Conservation (phyloP, 2,888 invertebrate genomes). For the Danaus chrysippus region DNA sequence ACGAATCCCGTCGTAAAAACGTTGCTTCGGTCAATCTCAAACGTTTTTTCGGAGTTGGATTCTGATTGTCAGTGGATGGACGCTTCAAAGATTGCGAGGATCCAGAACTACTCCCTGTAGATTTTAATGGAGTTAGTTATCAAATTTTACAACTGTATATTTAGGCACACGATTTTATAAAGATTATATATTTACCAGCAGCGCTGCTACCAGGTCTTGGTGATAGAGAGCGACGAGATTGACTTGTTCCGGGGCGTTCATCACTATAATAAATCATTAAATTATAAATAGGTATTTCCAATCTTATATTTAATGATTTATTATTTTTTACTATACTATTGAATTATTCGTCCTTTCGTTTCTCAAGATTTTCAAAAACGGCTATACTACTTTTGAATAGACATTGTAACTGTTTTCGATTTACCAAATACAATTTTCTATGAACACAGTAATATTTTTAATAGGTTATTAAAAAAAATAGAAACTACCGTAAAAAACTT, state of each 20-base stretch:
- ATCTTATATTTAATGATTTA: too few species aligned
- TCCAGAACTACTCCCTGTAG: constrained; percentile 48
- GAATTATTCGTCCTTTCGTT: too few species aligned
- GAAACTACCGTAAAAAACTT: too few species aligned
- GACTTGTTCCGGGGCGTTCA: constrained; percentile 38
- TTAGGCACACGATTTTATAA: background rate
- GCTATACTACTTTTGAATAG: too few species aligned
- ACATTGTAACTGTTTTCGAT: too few species aligned
- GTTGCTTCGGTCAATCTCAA: constrained; percentile 43
- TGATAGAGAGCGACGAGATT: constrained; percentile 50
- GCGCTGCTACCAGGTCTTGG: constrained; percentile 59
- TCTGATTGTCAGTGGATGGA: constrained; percentile 33
- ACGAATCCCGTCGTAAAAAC: constrained; percentile 51
- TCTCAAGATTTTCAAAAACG: too few species aligned
- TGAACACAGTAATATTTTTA: too few species aligned
- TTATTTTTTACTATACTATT: too few species aligned
- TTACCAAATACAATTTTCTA: too few species aligned
- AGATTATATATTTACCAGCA: constrained; percentile 41
- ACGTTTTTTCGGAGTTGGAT: constrained; percentile 48
- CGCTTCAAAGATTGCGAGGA: constrained; percentile 46
- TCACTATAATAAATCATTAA: constrained; percentile 38
- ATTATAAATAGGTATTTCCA: background rate
- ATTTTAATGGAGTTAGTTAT: background rate
- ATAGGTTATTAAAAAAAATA: too few species aligned
- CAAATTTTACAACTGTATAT: background rate